Evolutionary conservation across 1,140 invertebrate genomes (phyloP), one percentile per base, ranked within the genome.

Genomic region (Zaprionus inermis): DNA sequence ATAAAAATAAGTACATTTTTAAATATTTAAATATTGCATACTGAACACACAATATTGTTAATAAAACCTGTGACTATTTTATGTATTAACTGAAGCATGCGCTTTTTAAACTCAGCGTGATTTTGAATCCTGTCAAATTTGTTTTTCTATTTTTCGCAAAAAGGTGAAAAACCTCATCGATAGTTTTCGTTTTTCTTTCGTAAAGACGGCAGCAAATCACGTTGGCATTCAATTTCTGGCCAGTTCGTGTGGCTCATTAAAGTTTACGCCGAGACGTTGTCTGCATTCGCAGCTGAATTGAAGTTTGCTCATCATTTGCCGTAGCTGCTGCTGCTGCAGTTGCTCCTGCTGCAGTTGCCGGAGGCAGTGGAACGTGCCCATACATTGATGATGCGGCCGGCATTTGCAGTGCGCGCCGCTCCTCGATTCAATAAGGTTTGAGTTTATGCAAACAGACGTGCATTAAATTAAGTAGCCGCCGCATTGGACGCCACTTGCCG

Each of bases 401-500:
- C 44, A 46, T 66, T 71, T 55, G 22, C 61, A 46, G 49, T 64
- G 65, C 49, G 69, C 59, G 68, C 63, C 66, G 64, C 38, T 76
- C 24, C 24, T 28, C 79, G 79, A 88, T 82, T 86, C 84, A 89
- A 86, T 83, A 89, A 89, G 84, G 79, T 89, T 89, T 88, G 84
- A 74, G 80, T 74, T 89, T 88, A 88, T 88, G 84, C 83, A 89
- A 88, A 88, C 84, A 89, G 84, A 88, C 83, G 84, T 89, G 83
- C 83, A 86, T 86, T 86, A 86, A 86, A 86, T 86, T 88, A 86
- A 86, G 83, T 86, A 86, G 83, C 83, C 83, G 79, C 65, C 69
- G 66, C 72, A 69, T 79, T 60, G 79, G 66, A 79, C 83, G 61
- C 72, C 67, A 76, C 64, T 63, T 82, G 83, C 83, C 73, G 78